Evolutionary conservation across 1,140 invertebrate genomes (phyloP).

Genomic region (Drosophila albomicans): DNA sequence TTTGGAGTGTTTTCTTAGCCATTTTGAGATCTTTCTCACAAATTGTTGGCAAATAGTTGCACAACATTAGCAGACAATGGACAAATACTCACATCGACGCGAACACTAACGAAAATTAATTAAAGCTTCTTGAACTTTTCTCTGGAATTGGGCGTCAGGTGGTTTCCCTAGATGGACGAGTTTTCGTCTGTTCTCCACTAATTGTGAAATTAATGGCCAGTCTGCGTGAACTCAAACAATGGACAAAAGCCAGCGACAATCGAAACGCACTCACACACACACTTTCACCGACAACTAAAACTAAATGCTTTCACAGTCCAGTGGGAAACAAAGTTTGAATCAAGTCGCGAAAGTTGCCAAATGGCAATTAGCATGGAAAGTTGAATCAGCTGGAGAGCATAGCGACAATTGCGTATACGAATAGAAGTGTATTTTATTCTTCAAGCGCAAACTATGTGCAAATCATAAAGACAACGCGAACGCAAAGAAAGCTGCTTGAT

Average conservation of each 20-base stretch:
- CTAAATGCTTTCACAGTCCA: conserved; percentile 36
- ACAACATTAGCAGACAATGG: conserved; percentile 50
- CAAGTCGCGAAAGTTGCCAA: conserved; percentile 76
- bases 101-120: conserved; percentile 58
- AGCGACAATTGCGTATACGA: conserved; percentile 26
- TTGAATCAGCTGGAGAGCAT: conserved; percentile 42
- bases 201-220: conserved; percentile 80
- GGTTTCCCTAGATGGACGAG: conserved; percentile 10
- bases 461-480: background rate
- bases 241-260: conserved; percentile 71
- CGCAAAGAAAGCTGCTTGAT: background rate
- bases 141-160: conserved; percentile 42
- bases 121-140: conserved; percentile 56
- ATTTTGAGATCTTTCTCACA: conserved; percentile 41
- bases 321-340: conserved; percentile 64
- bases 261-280: conserved; percentile 38
- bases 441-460: conserved; percentile 1
- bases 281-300: background rate
- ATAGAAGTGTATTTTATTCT: conserved; percentile 21
- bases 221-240: conserved; percentile 77
- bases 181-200: conserved; percentile 33
- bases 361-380: conserved; percentile 76
- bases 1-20: conserved; percentile 41
- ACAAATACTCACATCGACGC: conserved; percentile 24
- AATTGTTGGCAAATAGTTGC: conserved; percentile 52